Conservation (phyloP, 2,797 vertebrate species). For the Pogoniulus pusillus region DNA sequence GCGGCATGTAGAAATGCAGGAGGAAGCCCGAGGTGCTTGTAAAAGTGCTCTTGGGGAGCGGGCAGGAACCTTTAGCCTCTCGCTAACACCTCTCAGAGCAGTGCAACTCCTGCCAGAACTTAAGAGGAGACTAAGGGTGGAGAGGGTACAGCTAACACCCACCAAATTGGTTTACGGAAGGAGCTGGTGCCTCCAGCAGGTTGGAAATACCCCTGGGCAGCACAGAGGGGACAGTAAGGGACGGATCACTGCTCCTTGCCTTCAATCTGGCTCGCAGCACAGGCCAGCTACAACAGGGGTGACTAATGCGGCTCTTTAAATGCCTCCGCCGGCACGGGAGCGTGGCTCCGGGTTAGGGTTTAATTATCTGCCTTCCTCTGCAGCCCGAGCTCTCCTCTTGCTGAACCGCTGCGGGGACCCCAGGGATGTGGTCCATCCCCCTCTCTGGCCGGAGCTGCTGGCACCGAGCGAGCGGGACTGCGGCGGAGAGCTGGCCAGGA, state of each 20-base stretch:
- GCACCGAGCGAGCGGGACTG: neutral
- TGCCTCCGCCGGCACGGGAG: conserved; percentile 17
- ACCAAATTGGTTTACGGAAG: neutral
- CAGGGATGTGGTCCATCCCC: neutral
- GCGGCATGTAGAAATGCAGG: neutral
- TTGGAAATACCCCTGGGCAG: neutral
- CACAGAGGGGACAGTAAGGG: neutral
- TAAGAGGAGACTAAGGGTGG: accelerated
- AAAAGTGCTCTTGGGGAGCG: neutral
- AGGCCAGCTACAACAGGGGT: neutral
- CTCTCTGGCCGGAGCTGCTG: neutral
- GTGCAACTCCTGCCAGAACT: neutral
- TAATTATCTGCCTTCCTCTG: conserved; percentile 27
- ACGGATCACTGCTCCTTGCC: neutral
- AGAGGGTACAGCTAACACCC: neutral
- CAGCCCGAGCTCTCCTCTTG: neutral
- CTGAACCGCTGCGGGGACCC: neutral
- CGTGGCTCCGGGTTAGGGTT: conserved; percentile 11
- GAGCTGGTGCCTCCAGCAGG: neutral
- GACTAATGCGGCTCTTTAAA: neutral
- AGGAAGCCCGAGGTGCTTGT: neutral
- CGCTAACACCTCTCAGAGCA: neutral
- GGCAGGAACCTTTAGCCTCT: neutral
- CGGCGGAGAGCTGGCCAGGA: conserved; percentile 31
- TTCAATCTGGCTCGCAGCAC: neutral